Evolutionary conservation across 2,797 vertebrate genomes (phyloP).

Genomic region (Morus bassanus): DNA sequence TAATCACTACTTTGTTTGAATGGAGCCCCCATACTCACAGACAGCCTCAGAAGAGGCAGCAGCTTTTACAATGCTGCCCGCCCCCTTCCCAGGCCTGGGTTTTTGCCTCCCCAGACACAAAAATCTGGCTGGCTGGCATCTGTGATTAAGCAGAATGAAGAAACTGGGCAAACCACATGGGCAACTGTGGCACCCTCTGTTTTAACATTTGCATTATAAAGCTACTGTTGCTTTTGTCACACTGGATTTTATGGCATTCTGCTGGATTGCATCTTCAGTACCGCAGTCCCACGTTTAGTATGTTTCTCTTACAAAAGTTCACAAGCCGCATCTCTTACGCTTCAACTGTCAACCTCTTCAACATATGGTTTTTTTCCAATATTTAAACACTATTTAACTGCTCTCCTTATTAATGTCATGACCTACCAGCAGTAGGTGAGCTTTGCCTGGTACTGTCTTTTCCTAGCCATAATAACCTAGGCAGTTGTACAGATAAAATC

Average conservation of each 20-base stretch:
- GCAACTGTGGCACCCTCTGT: background rate
- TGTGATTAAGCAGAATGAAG: background rate
- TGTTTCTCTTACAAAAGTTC: background rate
- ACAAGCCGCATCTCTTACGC: background rate
- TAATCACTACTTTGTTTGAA: background rate
- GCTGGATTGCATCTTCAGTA: background rate
- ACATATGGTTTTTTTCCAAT: background rate
- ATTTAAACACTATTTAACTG: background rate
- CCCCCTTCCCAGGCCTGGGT: background rate
- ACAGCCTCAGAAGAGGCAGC: background rate
- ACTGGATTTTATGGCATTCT: background rate
- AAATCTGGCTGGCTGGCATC: background rate
- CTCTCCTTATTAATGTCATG: background rate
- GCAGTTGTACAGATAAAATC: background rate
- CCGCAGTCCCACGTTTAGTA: background rate
- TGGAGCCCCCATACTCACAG: background rate
- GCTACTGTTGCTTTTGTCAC: background rate
- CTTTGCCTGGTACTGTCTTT: background rate
- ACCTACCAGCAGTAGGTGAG: background rate
- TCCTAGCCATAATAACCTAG: background rate
- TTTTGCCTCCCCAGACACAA: background rate
- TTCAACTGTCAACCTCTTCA: background rate
- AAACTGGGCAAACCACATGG: background rate
- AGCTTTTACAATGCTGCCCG: background rate
- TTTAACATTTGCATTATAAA: background rate